Evolutionary conservation across 1,140 invertebrate genomes (phyloP).

Genomic region (Leguminivora glycinivorella): DNA sequence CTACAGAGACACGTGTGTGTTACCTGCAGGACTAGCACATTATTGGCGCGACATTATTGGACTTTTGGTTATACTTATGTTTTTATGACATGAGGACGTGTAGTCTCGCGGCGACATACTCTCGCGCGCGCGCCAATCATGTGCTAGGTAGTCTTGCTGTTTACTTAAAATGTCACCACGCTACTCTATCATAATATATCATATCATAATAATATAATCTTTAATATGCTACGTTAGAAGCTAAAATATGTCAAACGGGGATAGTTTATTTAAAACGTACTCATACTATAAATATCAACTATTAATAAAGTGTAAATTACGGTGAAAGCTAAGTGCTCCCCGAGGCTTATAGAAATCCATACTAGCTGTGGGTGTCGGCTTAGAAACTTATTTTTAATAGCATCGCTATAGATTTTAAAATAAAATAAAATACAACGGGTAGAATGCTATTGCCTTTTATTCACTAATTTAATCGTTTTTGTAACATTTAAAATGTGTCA

Average conservation of each 20-base stretch:
- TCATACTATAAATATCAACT: conserved; percentile 22
- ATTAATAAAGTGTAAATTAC: conserved; percentile 25
- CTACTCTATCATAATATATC: too few relatives aligned
- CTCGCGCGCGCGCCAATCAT: too few relatives aligned
- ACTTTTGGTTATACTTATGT: too few relatives aligned
- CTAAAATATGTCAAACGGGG: conserved; percentile 1
- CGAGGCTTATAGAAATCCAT: conserved; percentile 25
- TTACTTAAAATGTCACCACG: not conserved
- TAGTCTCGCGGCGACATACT: too few relatives aligned
- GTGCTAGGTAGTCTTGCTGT: too few relatives aligned
- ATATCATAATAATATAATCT: not conserved
- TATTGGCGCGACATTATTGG: too few relatives aligned
- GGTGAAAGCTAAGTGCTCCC: conserved; percentile 20
- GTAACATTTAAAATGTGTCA: not conserved
- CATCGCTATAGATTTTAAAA: not conserved
- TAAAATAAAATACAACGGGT: not conserved
- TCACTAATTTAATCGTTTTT: not conserved
- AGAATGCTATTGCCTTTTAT: not conserved
- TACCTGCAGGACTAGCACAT: too few relatives aligned
- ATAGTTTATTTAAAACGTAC: conserved; percentile 11
- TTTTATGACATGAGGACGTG: too few relatives aligned
- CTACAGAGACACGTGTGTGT: not conserved
- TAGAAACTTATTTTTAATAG: conserved; percentile 2
- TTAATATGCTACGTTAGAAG: not conserved
- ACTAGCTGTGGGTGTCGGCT: conserved; percentile 19